phyloP scores from a whole-genome alignment of 1,140 invertebrate genomes.

The Solen grandis region DNA sequence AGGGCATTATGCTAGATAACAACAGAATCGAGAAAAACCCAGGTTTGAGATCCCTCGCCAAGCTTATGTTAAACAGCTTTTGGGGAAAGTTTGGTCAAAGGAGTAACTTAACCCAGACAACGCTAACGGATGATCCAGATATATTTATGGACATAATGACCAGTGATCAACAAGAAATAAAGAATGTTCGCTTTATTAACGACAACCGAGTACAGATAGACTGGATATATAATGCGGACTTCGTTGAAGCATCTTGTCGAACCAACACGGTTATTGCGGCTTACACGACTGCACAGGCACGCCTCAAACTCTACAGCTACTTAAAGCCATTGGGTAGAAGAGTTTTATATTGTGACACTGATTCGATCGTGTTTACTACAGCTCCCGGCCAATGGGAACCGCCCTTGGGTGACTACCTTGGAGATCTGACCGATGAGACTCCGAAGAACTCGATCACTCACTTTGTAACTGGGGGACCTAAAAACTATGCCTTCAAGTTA shows the following conservation, averaged over 20 bases:
- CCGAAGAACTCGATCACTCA: too few species aligned
- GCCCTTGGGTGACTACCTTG: too few species aligned
- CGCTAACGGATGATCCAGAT: constrained; percentile 60
- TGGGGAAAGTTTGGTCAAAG: constrained; percentile 61
- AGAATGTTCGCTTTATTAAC: too few species aligned
- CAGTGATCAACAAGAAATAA: constrained; percentile 36
- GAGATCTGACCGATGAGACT: too few species aligned
- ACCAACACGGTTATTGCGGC: constrained; percentile 78
- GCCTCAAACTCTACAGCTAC: constrained; percentile 77
- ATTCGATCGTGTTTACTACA: constrained; percentile 72
- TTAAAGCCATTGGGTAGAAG: constrained; percentile 75
- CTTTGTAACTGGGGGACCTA: too few species aligned
- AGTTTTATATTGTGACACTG: constrained; percentile 81
- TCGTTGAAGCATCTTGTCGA: too few species aligned
- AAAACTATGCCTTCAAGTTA: too few species aligned
- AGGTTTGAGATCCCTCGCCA: constrained; percentile 58
- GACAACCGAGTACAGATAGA: too few species aligned
- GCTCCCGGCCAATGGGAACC: too few species aligned
- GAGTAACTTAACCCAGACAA: constrained; percentile 50
- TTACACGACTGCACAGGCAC: constrained; percentile 78
- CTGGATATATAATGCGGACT: too few species aligned
- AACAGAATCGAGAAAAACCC: too few species aligned
- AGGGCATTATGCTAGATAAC: too few species aligned
- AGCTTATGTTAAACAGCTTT: constrained; percentile 65
- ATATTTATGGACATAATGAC: constrained; percentile 68